A percentile compares a stretch with the other conserved stretches of the same genome.
Evolutionary conservation across 1,140 invertebrate genomes (phyloP).

Genomic region (Manduca sexta): DNA sequence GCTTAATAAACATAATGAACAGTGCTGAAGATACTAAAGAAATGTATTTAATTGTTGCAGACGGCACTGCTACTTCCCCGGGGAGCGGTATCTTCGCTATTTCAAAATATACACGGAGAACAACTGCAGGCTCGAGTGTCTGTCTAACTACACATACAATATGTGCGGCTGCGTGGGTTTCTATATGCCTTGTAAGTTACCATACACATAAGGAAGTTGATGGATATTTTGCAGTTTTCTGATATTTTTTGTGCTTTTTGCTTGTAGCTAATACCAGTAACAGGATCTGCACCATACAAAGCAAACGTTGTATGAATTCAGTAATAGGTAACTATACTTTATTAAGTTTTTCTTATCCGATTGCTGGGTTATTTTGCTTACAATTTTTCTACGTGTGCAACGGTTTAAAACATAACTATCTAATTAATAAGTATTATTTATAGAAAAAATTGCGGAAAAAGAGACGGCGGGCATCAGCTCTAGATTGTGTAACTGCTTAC

Average conservation of each 20-base stretch:
- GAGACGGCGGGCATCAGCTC: not conserved
- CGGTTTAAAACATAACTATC: too few species aligned
- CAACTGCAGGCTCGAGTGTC: conserved; percentile 22
- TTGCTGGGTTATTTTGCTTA: too few species aligned
- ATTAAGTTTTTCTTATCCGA: not conserved
- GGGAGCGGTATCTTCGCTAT: conserved; percentile 68
- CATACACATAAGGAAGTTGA: too few species aligned
- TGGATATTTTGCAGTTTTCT: too few species aligned
- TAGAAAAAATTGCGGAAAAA: not conserved
- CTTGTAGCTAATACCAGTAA: not conserved
- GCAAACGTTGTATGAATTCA: not conserved
- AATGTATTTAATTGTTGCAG: conserved; percentile 17
- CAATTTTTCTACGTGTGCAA: not conserved
- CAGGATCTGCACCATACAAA: not conserved
- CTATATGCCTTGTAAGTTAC: conserved; percentile 20
- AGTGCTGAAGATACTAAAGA: too few species aligned
- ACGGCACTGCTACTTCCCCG: conserved; percentile 73
- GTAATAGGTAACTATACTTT: not conserved
- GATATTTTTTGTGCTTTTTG: not conserved
- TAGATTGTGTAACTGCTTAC: conserved; percentile 12
- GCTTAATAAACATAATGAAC: too few species aligned
- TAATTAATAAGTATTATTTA: too few species aligned
- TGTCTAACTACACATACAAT: conserved; percentile 50
- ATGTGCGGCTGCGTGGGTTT: conserved; percentile 16
- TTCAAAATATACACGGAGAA: conserved; percentile 78